These are phyloP conservation scores for Stenodera caucasica DNA, from an alignment of 2,888 invertebrate genomes.

Conservation along the genomic window DNA sequence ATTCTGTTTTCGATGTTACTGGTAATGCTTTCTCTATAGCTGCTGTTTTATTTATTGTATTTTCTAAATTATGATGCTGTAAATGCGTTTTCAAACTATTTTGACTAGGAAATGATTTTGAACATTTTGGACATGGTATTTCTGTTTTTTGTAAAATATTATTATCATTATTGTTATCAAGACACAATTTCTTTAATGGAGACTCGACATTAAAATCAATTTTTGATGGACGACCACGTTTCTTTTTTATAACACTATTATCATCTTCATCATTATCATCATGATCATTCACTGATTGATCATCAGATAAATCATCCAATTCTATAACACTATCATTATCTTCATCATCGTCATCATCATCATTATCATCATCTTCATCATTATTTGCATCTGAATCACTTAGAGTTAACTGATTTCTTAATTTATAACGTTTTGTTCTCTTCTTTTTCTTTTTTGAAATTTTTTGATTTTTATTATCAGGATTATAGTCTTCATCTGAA, in stretches of 20 bases:
- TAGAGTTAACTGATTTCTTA: slow-evolving; percentile 11
- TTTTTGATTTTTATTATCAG: slow-evolving; percentile 25
- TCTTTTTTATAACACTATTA: slow-evolving; percentile 25
- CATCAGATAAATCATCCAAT: slow-evolving; percentile 40
- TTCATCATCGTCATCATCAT: slow-evolving; percentile 35
- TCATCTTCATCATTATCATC: slow-evolving; percentile 34
- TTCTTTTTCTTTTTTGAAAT: slow-evolving; percentile 21
- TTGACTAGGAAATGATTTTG: slow-evolving; percentile 51
- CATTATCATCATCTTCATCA: slow-evolving; percentile 16
- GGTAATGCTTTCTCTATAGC: no score
- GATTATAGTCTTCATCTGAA: slow-evolving; percentile 48
- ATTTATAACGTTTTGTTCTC: slow-evolving; percentile 15
- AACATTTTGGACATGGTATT: slow-evolving; percentile 48
- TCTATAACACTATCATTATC: slow-evolving; percentile 37
- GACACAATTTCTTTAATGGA: slow-evolving; percentile 35
- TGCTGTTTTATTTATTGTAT: slow-evolving; percentile 19
- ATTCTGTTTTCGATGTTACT: slow-evolving; percentile 13
- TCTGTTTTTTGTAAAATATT: slow-evolving; percentile 33
- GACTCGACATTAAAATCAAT: slow-evolving; percentile 24
- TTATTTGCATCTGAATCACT: slow-evolving; percentile 13
- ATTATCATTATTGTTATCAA: slow-evolving; percentile 30
- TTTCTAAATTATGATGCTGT: slow-evolving; percentile 49
- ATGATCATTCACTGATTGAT: slow-evolving; percentile 28
- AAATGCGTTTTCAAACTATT: slow-evolving; percentile 51
- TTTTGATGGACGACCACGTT: slow-evolving; percentile 41